These are phyloP conservation scores for Melanostoma mellinum DNA, from an alignment of 2,888 invertebrate genomes.

Conservation along the genomic window DNA sequence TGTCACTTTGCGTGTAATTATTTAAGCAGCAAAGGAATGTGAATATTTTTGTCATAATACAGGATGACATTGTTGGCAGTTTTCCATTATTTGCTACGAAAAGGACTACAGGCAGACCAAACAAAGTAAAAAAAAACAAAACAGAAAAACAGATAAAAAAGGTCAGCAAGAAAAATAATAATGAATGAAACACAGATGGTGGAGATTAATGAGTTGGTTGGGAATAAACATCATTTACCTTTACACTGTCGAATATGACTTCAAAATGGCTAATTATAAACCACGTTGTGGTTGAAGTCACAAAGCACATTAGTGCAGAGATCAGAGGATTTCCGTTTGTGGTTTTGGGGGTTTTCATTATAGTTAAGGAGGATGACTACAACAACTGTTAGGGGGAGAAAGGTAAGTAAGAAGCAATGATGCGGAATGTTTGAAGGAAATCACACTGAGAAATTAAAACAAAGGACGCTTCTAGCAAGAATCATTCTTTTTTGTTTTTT, in stretches of 20 bases:
- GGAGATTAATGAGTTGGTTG: constrained; percentile 18
- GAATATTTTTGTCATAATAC: constrained; percentile 16
- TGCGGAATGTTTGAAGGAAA: constrained; percentile 4
- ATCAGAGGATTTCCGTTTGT: constrained; percentile 64
- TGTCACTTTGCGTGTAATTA: constrained; percentile 36
- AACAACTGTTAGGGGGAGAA: neutral
- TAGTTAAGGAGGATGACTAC: constrained; percentile 10
- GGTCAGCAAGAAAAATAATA: constrained; percentile 56
- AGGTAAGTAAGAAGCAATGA: neutral
- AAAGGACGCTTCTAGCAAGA: neutral
- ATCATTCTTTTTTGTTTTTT: neutral
- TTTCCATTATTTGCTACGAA: constrained; percentile 47
- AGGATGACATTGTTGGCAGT: constrained; percentile 45
- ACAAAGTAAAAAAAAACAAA: neutral
- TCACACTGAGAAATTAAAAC: neutral
- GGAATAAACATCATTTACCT: constrained; percentile 16
- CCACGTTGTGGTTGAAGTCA: constrained; percentile 48
- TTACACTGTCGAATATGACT: constrained; percentile 32
- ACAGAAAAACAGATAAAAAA: constrained; percentile 18
- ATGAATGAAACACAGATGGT: constrained; percentile 42
- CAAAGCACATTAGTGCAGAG: constrained; percentile 45
- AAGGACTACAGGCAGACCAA: constrained; percentile 5
- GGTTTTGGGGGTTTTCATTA: constrained; percentile 29
- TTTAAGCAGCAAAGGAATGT: constrained; percentile 27
- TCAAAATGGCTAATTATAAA: constrained; percentile 66